Conservation (phyloP, 2,888 invertebrate genomes). For the Lithophane socia region DNA sequence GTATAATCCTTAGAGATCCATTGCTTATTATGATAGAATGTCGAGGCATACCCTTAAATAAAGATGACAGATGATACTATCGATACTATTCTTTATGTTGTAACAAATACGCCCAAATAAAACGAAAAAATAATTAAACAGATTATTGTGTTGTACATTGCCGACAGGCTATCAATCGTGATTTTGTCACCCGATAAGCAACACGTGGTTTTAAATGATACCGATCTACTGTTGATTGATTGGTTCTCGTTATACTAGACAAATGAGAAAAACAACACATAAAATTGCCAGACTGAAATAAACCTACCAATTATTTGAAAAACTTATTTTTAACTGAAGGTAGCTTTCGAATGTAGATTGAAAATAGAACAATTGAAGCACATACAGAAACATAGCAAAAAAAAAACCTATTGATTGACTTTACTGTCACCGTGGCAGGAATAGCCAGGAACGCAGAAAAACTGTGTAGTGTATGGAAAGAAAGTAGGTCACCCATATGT, state of each 20-base stretch:
- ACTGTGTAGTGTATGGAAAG: too few species aligned
- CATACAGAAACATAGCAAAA: too few species aligned
- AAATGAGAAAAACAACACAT: not conserved
- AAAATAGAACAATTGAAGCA: not conserved
- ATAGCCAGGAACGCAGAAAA: too few species aligned
- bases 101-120: not conserved
- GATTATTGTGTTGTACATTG: not conserved
- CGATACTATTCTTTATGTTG: not conserved
- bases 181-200: slow-evolving; percentile 36
- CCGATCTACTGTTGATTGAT: slow-evolving; percentile 29
- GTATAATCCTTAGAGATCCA: not conserved
- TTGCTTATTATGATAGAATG: not conserved
- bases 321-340: not conserved
- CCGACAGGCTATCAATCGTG: slow-evolving; percentile 28
- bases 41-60: not conserved
- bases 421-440: too few species aligned
- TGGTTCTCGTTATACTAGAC: not conserved
- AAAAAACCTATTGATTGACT: too few species aligned
- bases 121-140: slow-evolving; percentile 5
- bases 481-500: too few species aligned
- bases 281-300: not conserved
- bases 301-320: not conserved
- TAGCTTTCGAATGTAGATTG: not conserved
- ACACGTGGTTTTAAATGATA: slow-evolving; percentile 41
- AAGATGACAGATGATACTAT: not conserved